Evolutionary conservation across 2,888 invertebrate genomes (phyloP), one percentile per base, ranked within the genome.

Genomic region (Hipparchia sbordonii): DNA sequence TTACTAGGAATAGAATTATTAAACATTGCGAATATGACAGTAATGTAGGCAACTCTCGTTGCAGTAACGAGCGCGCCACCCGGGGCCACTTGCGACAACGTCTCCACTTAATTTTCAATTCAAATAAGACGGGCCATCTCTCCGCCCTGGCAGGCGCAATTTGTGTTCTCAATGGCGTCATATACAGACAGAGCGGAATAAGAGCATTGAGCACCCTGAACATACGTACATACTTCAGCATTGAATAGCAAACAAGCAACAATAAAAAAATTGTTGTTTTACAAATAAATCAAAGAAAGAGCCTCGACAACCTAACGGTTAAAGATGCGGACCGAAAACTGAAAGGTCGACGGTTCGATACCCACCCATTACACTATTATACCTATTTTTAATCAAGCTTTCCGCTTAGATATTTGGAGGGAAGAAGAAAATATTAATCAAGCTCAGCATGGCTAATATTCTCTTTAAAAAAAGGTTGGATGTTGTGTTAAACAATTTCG

Each of bases 31-130:
- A 74, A 71, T 72, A 65, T 85, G 84, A 85, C 82, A 81, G 80
- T 78, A 82, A 81, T 82, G 82, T 81, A 81, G 81, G 81, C 81
- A 81, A 82, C 78, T 82, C 85, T 84, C 85, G 67, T 76, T 81
- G 84, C 82, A 74, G 71, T 86, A 87, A 86, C 85, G 85, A 85
- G 84, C 79, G 78, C 73, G 77, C 79, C 78, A 73, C 77, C 67
- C 71, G 79, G 77, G 79, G 76, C 74, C 74, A 80, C 80, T 79
- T 78, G 77, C 77, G 77, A 71, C 71, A 78, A 80, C 78, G 79
- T 79, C 81, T 81, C 80, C 78, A 82, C 81, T 82, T 82, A 78
- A 84, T 84, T 85, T 82, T 82, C 83, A 81, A 82, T 83, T 84
- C 83, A 81, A 84, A 82, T 82, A 80, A 78, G 77, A 79, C 74